Base-by-base conservation (phyloP, 1,140 invertebrate genomes). In the Papilio glaucus region DNA sequence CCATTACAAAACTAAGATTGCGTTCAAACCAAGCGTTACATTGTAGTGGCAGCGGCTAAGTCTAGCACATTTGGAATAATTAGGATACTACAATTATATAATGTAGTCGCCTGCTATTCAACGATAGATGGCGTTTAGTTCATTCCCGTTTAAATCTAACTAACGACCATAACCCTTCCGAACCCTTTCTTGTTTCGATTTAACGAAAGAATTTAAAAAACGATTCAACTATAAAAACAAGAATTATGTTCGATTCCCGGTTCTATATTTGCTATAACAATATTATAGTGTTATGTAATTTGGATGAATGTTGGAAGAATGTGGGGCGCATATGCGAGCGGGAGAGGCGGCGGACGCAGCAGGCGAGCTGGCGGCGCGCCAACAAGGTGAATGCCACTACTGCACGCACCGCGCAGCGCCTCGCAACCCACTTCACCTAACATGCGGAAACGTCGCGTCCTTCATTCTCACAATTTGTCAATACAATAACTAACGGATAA, bases 321-420 rank as follows among this genome's bases (percentile, higher is more conserved):
- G 73, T 81, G 39, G 67, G 67, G 68, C 74, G 73, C 79, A 76
- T 73, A 73, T 72, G 70, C 41, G 61, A 67, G 33, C 42, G 70
- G 38, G 33, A 9, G 72, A 57, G 77, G 73, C 75, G 49, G 71
- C 75, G 74, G 72, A 71, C 65, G 71, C 70, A 73, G 75, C 80
- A 80, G 72, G 72, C 69, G 70, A 67, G 73, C 82, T 92, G 90
- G 90, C 85, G 63, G 13, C 37, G 72, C 33, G 88, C 90, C 90
- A 92, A 92, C 90, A 91, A 92, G 90, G 90, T 91, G 90, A 92
- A 92, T 92, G 90, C 90, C 90, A 92, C 90, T 83, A 84, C 77
- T 60, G 71, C 85, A 86, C 85, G 83, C 83, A 85, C 80, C 79
- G 79, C 76, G 49, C 49, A 57, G 49, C 49, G 77, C 78, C 77